These are phyloP conservation scores for Embiotoca jacksoni DNA, from an alignment of 2,113 vertebrate species.

Conservation along the genomic window DNA sequence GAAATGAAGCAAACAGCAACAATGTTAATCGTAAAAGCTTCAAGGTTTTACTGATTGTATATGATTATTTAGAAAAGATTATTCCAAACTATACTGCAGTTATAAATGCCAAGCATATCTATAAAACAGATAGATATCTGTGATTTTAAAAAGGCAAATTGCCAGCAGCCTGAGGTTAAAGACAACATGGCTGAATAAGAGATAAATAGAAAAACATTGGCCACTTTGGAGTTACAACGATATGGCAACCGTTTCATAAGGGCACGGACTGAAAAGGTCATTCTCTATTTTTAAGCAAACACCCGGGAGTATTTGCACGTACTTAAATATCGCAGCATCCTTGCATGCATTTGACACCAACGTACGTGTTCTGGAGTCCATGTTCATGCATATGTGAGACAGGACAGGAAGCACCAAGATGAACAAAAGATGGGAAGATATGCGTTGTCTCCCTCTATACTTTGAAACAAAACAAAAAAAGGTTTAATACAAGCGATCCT, in stretches of 20 bases:
- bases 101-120: neutral
- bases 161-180: neutral
- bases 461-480: constrained; percentile 2
- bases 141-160: neutral
- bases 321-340: neutral
- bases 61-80: no score
- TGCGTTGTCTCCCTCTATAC: neutral
- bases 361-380: neutral
- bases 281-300: neutral
- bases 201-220: neutral
- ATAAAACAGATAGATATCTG: neutral
- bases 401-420: neutral
- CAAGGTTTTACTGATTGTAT: no score
- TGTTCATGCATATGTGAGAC: neutral
- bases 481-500: neutral
- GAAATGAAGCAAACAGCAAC: no score
- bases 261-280: constrained; percentile 21
- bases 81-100: neutral
- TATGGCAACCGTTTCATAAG: neutral
- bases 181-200: neutral
- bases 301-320: neutral
- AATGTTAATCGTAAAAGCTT: no score
- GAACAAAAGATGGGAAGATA: neutral
- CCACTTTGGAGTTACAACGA: neutral
- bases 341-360: neutral